Evolutionary conservation across 37 sponge, comb jelly and placozoan species (phyloP).

Genomic region (Mnemiopsis leidyi): DNA sequence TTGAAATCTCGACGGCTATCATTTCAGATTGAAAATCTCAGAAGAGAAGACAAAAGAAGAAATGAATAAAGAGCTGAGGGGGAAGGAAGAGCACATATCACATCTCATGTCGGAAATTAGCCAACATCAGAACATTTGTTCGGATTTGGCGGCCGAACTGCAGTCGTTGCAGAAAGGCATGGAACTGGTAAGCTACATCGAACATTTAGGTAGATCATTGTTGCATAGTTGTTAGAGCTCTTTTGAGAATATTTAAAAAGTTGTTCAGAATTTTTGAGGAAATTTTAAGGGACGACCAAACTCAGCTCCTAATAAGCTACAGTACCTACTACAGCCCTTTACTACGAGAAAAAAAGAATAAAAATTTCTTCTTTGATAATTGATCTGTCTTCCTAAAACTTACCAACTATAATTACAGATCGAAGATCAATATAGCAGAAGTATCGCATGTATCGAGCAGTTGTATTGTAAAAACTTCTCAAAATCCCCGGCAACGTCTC

Average conservation of each 20-base stretch:
- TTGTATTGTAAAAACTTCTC: not conserved
- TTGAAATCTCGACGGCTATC: no score
- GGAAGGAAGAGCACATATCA: not conserved
- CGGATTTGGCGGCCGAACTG: not conserved
- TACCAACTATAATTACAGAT: no score
- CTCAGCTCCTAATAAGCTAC: no score
- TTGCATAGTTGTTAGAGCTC: no score
- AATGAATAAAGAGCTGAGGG: not conserved
- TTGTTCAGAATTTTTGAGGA: no score
- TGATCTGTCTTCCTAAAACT: no score
- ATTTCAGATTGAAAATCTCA: not conserved
- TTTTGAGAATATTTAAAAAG: no score
- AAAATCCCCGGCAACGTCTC: not conserved
- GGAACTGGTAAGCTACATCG: conserved; percentile 7
- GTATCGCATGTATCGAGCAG: not conserved
- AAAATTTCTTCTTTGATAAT: no score
- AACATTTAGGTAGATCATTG: not conserved
- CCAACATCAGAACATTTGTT: conserved; percentile 25
- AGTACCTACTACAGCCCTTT: no score
- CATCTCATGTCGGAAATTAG: not conserved
- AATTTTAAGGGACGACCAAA: no score
- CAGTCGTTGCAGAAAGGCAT: not conserved
- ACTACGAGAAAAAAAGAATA: no score
- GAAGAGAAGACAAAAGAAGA: not conserved
- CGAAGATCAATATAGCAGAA: not conserved